Base-by-base conservation (phyloP, 2,113 vertebrate genomes). In the Murina feae region DNA sequence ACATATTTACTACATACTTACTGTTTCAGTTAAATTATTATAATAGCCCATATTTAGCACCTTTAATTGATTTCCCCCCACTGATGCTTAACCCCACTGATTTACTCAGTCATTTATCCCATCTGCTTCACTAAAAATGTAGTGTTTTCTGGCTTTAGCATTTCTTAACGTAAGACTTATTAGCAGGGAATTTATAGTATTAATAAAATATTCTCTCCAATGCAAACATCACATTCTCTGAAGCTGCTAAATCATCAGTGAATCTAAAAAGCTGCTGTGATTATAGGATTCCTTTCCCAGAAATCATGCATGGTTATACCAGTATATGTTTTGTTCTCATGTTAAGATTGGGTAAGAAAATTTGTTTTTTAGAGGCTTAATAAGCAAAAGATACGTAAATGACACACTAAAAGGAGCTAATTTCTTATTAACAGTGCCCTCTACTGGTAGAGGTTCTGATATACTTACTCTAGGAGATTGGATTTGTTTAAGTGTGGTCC, bases 381-480 rank as follows among this genome's bases (percentile, higher is more conserved):
- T 74, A 86, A 89, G 25, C 71, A 69, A 89, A 69, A 30, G 30
- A 78, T 18, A 66, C 44, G 71, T 60, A 79, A 89, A 88, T 35
- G 12, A 89, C 72, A 55, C 28, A 25, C 14, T 86, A 23, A 74
- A 66, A 84, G 32, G 1, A 23, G 42, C 35, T 74, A 69, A 85
- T 2, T 84, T 74, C 90, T 87, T 63, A 94, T 80, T 86, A 37
- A 74, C n/a, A 76, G 18, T 49, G 55, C 89, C 92, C 95, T 47
- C 95, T 94, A 74, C 82, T 94, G 95, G 93, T 75, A 90, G n/a
- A 60, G 16, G 55, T 72, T 71, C 39, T 87, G 39, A n/a, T 72
- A 63, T 5, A 69, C n/a, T 80, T 28, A 86, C 9, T 23, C 51
- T 1, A 44, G 4, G 30, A 81, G 23, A 25, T 20, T 63, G 3